Evolutionary conservation across 2,888 invertebrate species (phyloP).

Genomic region (Drosophila monieri): DNA sequence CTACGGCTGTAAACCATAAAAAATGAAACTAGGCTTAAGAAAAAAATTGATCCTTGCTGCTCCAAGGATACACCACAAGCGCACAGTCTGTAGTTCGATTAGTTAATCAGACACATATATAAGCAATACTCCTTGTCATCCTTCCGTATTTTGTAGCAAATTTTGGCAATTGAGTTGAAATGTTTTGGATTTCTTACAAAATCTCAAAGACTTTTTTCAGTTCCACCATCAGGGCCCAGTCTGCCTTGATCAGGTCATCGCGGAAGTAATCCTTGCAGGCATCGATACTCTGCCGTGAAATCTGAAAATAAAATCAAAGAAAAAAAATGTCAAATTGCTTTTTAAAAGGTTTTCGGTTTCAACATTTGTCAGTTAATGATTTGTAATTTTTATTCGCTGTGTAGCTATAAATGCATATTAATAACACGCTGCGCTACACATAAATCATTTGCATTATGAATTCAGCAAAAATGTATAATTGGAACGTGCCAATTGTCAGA

Average conservation of each 20-base stretch:
- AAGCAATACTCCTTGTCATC: conserved; percentile 14
- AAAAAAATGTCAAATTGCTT: not conserved
- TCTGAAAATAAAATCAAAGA: conserved; percentile 86
- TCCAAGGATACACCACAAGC: conserved; percentile 34
- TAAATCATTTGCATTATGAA: conserved; percentile 46
- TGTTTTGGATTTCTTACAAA: conserved; percentile 91
- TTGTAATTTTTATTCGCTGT: not conserved
- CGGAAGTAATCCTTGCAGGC: conserved; percentile 99
- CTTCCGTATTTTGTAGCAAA: conserved; percentile 21
- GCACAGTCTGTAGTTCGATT: conserved; percentile 47
- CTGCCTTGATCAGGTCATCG: conserved; percentile 97
- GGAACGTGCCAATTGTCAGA: conserved; percentile 58
- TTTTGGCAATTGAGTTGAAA: conserved; percentile 84
- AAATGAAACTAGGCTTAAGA: conserved; percentile 38
- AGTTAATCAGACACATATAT: not conserved
- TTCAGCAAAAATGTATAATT: conserved; percentile 43
- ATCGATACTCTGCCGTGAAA: conserved; percentile 98
- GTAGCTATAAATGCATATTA: conserved; percentile 32
- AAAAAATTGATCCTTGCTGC: conserved; percentile 15
- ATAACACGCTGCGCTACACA: conserved; percentile 38
- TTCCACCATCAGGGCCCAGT: conserved; percentile 99
- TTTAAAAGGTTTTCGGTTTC: not conserved
- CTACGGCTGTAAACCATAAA: conserved; percentile 42
- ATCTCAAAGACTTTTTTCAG: conserved; percentile 98
- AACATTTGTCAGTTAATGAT: too few relatives aligned